These are phyloP conservation scores for Lerema accius DNA, from an alignment of 1,140 invertebrate genomes.

Conservation along the genomic window DNA sequence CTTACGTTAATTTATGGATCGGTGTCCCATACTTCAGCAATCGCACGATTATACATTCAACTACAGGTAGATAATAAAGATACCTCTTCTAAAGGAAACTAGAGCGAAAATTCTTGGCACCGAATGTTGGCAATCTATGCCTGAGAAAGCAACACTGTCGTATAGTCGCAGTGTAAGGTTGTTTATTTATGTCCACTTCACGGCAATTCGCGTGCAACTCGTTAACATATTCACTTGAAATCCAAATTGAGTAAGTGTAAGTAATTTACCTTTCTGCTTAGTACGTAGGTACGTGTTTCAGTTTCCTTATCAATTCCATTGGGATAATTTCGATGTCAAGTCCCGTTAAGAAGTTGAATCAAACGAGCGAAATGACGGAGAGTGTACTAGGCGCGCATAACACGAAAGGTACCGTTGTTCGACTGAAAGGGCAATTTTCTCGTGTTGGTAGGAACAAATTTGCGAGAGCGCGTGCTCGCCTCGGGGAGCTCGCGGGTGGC, in stretches of 20 bases:
- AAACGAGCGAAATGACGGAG: conserved; percentile 31
- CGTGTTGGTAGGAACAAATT: conserved; percentile 46
- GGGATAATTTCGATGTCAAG: conserved; percentile 35
- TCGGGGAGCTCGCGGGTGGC: conserved; percentile 62
- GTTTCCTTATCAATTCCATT: conserved; percentile 21
- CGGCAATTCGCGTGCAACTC: conserved; percentile 25
- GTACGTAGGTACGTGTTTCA: conserved; percentile 22
- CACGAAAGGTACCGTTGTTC: conserved; percentile 53
- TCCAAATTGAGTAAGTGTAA: conserved; percentile 28
- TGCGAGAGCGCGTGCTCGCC: conserved; percentile 63
- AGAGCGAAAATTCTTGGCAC: conserved; percentile 32
- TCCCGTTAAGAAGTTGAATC: conserved; percentile 41
- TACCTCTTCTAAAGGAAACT: conserved; percentile 12
- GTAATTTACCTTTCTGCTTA: conserved; percentile 28
- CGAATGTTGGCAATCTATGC: conserved; percentile 11
- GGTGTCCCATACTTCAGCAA: not conserved
- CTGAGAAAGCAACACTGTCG: conserved; percentile 3
- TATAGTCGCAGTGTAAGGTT: conserved; percentile 11
- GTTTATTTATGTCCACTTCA: conserved; percentile 20
- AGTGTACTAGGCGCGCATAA: conserved; percentile 51
- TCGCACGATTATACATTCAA: not conserved
- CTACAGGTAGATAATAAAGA: not conserved
- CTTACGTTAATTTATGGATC: too few relatives aligned
- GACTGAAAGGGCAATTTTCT: conserved; percentile 47
- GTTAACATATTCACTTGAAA: conserved; percentile 27